Percentiles rank a stretch among this genome's conserved stretches.
These are phyloP conservation scores for Prochilodus magdalenae DNA, from an alignment of 2,113 vertebrate genomes.

Conservation along the genomic window DNA sequence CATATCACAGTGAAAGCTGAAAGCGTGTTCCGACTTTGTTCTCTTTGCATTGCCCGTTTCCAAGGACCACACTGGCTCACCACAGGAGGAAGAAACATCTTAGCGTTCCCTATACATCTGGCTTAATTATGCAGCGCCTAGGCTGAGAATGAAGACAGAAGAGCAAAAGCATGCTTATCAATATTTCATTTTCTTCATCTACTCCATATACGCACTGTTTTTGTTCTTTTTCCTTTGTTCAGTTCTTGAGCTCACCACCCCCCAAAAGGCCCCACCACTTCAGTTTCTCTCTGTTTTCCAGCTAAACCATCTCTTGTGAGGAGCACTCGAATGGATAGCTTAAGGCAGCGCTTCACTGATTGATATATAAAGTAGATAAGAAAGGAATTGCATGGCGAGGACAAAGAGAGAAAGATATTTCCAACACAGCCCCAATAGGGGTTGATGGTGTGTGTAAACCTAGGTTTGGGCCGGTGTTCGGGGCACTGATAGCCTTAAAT, in stretches of 20 bases:
- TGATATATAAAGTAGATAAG: slow-evolving; percentile 14
- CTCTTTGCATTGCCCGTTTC: background rate
- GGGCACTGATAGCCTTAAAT: background rate
- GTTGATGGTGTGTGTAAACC: slow-evolving; percentile 21
- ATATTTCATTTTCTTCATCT: background rate
- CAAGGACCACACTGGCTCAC: background rate
- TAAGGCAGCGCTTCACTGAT: background rate
- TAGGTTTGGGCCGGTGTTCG: background rate
- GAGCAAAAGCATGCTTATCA: slow-evolving; percentile 5
- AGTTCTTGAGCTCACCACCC: background rate
- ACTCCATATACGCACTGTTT: background rate
- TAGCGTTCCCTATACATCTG: background rate
- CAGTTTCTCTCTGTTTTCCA: background rate
- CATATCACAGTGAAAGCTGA: background rate
- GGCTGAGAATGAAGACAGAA: background rate
- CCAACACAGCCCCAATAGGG: background rate
- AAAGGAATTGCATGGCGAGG: background rate
- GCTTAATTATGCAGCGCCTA: background rate
- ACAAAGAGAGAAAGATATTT: background rate
- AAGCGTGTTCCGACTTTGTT: background rate
- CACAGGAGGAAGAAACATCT: background rate
- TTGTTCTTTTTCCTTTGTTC: background rate
- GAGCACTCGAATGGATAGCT: background rate
- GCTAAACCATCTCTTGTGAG: background rate
- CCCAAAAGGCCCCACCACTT: background rate